Evolutionary conservation across 2,113 vertebrate genomes (phyloP).

Genomic region (Nesoenas mayeri): DNA sequence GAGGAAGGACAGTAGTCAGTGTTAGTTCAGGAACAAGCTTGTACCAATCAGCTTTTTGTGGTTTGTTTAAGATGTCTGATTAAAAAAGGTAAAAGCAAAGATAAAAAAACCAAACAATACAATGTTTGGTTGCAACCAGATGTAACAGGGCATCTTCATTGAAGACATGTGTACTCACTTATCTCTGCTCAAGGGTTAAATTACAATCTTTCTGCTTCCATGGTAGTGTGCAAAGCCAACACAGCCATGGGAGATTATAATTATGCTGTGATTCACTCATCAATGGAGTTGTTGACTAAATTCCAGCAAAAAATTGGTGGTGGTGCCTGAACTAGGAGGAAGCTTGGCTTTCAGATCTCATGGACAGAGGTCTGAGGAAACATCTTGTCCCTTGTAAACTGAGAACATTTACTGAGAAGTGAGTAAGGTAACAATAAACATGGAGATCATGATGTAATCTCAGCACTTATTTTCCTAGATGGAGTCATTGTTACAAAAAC

Average conservation of each 20-base stretch:
- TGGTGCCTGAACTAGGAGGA: slow-evolving; percentile 14
- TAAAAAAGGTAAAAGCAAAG: background rate
- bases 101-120: background rate
- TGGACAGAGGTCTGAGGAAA: slow-evolving; percentile 7
- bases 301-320: background rate
- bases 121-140: background rate
- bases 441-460: slow-evolving; percentile 33
- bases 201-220: slow-evolving; percentile 3
- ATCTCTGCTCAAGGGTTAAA: background rate
- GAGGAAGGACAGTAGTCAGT: background rate
- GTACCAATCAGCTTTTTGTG: background rate
- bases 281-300: background rate
- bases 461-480: slow-evolving; percentile 53
- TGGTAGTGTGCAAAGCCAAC: background rate
- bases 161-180: background rate
- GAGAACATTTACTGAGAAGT: slow-evolving; percentile 38
- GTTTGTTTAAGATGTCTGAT: background rate
- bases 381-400: slow-evolving; percentile 24
- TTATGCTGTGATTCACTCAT: slow-evolving; percentile 19
- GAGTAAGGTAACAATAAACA: slow-evolving; percentile 48
- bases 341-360: slow-evolving; percentile 35
- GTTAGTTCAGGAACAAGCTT: background rate
- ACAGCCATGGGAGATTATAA: background rate
- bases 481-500: slow-evolving; percentile 35
- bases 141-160: background rate